Evolutionary conservation across 1,140 invertebrate genomes (phyloP).

Genomic region (Pseudobourletiella spinata): DNA sequence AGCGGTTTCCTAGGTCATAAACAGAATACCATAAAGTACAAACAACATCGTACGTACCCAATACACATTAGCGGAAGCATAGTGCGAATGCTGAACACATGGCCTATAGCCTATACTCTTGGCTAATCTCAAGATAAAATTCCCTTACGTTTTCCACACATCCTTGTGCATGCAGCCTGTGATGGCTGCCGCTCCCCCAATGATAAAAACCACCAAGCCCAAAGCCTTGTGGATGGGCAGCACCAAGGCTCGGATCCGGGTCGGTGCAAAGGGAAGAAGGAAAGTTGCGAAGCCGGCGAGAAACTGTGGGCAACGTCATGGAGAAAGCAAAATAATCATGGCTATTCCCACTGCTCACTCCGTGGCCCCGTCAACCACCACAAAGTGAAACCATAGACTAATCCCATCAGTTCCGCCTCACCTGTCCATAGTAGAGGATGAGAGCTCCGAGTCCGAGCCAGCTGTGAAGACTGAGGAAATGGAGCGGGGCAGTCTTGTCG

Average conservation of each 20-base stretch:
- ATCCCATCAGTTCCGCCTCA: constrained; percentile 7
- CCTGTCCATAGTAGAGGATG: constrained; percentile 32
- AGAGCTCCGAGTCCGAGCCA: constrained; percentile 33
- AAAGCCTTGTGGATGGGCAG: constrained; percentile 26
- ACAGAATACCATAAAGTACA: no score
- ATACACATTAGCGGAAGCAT: no score
- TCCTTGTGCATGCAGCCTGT: constrained; percentile 31
- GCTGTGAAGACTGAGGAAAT: constrained; percentile 32
- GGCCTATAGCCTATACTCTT: no score
- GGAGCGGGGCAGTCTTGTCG: background rate
- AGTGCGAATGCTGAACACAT: no score
- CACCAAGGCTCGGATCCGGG: constrained; percentile 19
- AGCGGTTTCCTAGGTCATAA: no score
- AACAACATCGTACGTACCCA: background rate
- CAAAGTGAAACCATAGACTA: no score
- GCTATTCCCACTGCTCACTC: no score
- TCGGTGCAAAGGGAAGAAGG: constrained; percentile 27
- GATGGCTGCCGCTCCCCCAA: constrained; percentile 7
- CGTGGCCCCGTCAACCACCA: no score
- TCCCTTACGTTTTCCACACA: constrained; percentile 17
- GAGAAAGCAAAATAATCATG: constrained; percentile 6
- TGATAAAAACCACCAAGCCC: constrained; percentile 26
- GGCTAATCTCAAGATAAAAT: no score
- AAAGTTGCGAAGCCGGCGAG: constrained; percentile 27
- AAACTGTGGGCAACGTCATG: constrained; percentile 24